A percentile compares a stretch with the other conserved stretches of the same genome.
Evolutionary conservation across 2,113 vertebrate species (phyloP).

Genomic region (Rhea pennata): DNA sequence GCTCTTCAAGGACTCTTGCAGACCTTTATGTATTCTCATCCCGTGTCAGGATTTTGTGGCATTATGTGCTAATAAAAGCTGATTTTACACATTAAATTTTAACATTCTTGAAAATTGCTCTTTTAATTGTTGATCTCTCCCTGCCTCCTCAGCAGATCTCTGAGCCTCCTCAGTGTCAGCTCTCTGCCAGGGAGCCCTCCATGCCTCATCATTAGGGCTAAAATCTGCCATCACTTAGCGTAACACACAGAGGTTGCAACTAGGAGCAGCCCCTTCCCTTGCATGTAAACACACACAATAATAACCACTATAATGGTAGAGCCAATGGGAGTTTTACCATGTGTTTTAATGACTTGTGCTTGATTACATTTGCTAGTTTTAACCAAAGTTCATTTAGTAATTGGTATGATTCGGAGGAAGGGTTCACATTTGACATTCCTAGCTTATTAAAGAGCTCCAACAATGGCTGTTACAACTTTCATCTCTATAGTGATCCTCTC

Average conservation of each 20-base stretch:
- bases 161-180: background rate
- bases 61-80: constrained; percentile 52
- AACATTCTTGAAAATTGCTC: constrained; percentile 33
- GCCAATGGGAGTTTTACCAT: constrained; percentile 24
- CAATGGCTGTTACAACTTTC: constrained; percentile 53
- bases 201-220: constrained; percentile 43
- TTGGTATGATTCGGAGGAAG: constrained; percentile 36
- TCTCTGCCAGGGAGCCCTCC: constrained; percentile 24
- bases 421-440: constrained; percentile 42
- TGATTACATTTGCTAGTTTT: constrained; percentile 60
- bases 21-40: constrained; percentile 42
- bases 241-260: constrained; percentile 18
- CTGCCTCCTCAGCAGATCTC: constrained; percentile 10
- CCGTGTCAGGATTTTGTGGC: constrained; percentile 42
- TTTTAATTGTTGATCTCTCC: constrained; percentile 49
- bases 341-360: constrained; percentile 64
- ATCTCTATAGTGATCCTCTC: constrained; percentile 42
- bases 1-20: constrained; percentile 49
- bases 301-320: constrained; percentile 32
- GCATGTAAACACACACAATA: constrained; percentile 1
- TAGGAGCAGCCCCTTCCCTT: constrained; percentile 34
- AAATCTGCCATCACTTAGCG: constrained; percentile 52
- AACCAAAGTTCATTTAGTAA: constrained; percentile 41
- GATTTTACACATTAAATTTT: constrained; percentile 55
- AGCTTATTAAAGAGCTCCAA: constrained; percentile 51